phyloP scores from a whole-genome alignment of 2,113 vertebrate genomes.

The Colius striatus region DNA sequence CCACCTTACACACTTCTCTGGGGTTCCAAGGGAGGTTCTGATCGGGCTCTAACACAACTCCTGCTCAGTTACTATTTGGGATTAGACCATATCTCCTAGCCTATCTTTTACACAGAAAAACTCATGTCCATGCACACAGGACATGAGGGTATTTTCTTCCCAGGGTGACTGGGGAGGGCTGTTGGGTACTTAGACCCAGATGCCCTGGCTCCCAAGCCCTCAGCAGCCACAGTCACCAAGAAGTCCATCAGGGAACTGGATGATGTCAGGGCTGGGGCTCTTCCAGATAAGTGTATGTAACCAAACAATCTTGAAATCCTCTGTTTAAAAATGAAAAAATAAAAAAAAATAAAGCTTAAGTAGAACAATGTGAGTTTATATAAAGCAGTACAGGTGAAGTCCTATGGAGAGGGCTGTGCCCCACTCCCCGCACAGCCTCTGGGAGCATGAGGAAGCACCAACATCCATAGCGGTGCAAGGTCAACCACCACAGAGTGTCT shows the following conservation, averaged over 20 bases:
- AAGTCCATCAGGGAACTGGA: fast-evolving
- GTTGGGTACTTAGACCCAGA: fast-evolving
- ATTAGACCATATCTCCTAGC: not conserved
- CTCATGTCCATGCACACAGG: fast-evolving
- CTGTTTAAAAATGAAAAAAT: not conserved
- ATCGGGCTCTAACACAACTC: fast-evolving
- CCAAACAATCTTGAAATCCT: not conserved
- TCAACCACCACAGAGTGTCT: fast-evolving
- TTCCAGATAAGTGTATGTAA: fast-evolving
- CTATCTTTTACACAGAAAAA: not conserved
- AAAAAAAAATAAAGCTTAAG: not conserved
- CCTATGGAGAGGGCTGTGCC: not conserved
- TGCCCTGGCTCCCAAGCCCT: fast-evolving
- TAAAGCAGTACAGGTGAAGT: not conserved
- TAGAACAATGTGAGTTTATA: not conserved
- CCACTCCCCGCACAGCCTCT: fast-evolving
- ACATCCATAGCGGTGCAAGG: fast-evolving
- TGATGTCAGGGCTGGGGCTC: not conserved
- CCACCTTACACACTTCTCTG: fast-evolving
- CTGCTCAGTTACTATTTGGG: not conserved
- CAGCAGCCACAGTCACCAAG: not conserved
- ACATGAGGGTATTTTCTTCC: fast-evolving
- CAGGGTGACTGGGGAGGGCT: not conserved
- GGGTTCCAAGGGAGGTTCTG: fast-evolving
- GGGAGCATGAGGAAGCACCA: not conserved